Percentiles rank a stretch among this genome's conserved stretches.
Evolutionary conservation across 2,113 vertebrate species (phyloP).

Genomic region (Stictonetta naevosa): DNA sequence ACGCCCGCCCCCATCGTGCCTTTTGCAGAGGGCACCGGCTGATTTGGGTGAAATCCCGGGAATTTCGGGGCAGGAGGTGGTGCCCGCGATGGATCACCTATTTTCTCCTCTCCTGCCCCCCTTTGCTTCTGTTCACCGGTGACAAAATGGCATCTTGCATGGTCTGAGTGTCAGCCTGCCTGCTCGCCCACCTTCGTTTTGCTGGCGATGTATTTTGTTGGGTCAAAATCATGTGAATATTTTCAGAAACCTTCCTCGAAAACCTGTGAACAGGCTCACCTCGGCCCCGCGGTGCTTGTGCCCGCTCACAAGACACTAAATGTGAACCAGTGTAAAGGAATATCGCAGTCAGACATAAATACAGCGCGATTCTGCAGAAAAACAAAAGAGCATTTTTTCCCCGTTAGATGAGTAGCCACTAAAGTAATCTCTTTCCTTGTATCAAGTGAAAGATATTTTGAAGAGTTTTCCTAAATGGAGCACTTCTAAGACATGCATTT

Average conservation of each 20-base stretch:
- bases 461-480: background rate
- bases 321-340: background rate
- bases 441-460: background rate
- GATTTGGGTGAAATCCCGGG: background rate
- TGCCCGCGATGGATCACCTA: too few relatives aligned
- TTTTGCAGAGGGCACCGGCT: background rate
- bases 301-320: background rate
- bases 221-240: background rate
- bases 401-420: background rate
- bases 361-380: background rate
- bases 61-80: too few relatives aligned
- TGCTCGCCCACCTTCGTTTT: background rate
- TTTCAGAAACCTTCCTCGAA: background rate
- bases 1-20: rapidly evolving
- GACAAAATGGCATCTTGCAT: background rate
- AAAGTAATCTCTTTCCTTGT: background rate
- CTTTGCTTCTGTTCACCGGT: background rate
- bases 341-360: background rate
- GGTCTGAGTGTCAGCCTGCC: background rate
- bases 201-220: rapidly evolving
- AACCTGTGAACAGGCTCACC: background rate
- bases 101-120: rapidly evolving
- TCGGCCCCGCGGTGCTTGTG: background rate
- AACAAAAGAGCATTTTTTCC: background rate
- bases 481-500: background rate